These are phyloP conservation scores for Labeo catla DNA, from an alignment of 2,113 vertebrate species.

Conservation along the genomic window DNA sequence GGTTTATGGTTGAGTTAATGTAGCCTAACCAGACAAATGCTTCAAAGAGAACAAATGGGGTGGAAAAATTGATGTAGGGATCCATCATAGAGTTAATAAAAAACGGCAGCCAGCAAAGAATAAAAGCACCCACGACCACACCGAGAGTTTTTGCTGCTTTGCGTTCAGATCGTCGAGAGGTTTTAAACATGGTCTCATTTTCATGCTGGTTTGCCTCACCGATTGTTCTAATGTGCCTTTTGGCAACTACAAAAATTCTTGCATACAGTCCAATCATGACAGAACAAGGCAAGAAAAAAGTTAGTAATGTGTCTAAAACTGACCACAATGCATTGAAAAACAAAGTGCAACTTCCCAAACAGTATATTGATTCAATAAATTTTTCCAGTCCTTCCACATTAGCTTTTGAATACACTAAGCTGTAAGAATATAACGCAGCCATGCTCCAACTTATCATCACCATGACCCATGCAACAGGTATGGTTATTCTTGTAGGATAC, in stretches of 20 bases:
- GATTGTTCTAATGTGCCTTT: slow-evolving; percentile 53
- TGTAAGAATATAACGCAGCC: slow-evolving; percentile 53
- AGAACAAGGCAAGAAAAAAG: slow-evolving; percentile 55
- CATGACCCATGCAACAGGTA: slow-evolving; percentile 59
- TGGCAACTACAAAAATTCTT: slow-evolving; percentile 57
- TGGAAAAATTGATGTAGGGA: slow-evolving; percentile 58
- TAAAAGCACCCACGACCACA: slow-evolving; percentile 61
- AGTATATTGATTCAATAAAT: slow-evolving; percentile 47
- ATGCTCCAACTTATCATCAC: slow-evolving; percentile 58
- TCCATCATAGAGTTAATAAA: slow-evolving; percentile 58
- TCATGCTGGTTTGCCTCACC: slow-evolving; percentile 17
- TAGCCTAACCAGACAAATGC: slow-evolving; percentile 60
- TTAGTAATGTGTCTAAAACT: slow-evolving; percentile 38
- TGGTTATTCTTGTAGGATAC: slow-evolving; percentile 55
- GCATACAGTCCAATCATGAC: slow-evolving; percentile 61
- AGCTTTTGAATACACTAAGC: slow-evolving; percentile 58
- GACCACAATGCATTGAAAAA: slow-evolving; percentile 52
- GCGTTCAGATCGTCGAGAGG: slow-evolving; percentile 45
- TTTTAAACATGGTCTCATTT: not conserved
- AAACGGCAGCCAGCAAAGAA: slow-evolving; percentile 62
- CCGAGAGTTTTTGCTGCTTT: slow-evolving; percentile 67
- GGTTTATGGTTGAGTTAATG: slow-evolving; percentile 63
- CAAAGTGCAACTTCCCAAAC: slow-evolving; percentile 58
- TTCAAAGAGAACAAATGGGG: slow-evolving; percentile 57
- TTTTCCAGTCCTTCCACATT: slow-evolving; percentile 53